Evolutionary conservation across 1,140 invertebrate species (phyloP).

Genomic region (Zaprionus capensis): DNA sequence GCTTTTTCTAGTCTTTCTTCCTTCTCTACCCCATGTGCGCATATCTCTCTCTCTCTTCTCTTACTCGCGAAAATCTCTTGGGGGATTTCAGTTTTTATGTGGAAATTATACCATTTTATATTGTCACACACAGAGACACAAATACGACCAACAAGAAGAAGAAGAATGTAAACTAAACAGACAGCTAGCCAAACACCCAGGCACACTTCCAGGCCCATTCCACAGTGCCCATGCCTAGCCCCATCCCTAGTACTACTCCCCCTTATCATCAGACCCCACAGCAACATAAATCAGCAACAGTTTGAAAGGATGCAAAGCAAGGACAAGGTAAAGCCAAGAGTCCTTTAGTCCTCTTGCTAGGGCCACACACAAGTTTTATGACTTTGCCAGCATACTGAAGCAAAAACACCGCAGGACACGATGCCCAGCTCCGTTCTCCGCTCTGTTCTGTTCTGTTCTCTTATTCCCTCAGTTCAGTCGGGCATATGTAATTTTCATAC

Average conservation of each 20-base stretch:
- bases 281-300: constrained; percentile 73
- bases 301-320: constrained; percentile 62
- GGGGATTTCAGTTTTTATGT: constrained; percentile 70
- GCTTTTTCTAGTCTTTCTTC: not conserved
- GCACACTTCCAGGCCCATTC: constrained; percentile 3
- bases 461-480: constrained; percentile 18
- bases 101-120: constrained; percentile 77
- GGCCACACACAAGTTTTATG: constrained; percentile 33
- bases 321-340: constrained; percentile 52
- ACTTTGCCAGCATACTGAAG: constrained; percentile 28
- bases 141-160: constrained; percentile 4
- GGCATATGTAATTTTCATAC: constrained; percentile 68
- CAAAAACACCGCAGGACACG: constrained; percentile 8
- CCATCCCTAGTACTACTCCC: not conserved
- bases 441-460: constrained; percentile 13
- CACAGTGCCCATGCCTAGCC: not conserved
- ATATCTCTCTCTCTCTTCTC: not conserved
- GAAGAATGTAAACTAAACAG: constrained; percentile 64
- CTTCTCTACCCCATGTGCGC: not conserved
- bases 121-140: constrained; percentile 52
- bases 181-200: constrained; percentile 21
- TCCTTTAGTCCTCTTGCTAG: constrained; percentile 1
- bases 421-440: not conserved
- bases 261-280: not conserved
- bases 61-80: constrained; percentile 53